Conservation (phyloP, 2,888 invertebrate species). For the Stenotaenia linearis region DNA sequence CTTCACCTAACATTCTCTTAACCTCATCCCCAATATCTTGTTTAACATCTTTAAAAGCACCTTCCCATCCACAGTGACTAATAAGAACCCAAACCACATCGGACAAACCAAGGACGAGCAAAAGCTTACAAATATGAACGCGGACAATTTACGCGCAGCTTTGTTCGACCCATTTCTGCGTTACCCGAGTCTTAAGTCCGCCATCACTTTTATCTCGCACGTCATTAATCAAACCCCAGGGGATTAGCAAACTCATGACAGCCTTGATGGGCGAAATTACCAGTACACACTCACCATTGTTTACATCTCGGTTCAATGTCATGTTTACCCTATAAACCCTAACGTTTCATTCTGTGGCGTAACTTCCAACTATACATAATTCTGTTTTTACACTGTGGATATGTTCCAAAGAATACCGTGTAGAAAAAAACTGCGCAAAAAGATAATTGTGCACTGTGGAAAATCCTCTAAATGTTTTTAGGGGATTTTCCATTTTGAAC, state of each 20-base stretch:
- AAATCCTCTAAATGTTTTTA: too few relatives aligned
- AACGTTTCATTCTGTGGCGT: not conserved
- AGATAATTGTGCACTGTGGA: too few relatives aligned
- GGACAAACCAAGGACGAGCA: not conserved
- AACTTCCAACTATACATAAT: too few relatives aligned
- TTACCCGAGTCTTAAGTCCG: not conserved
- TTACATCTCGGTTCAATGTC: slow-evolving; percentile 2
- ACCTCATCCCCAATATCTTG: too few relatives aligned
- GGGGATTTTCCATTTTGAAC: too few relatives aligned
- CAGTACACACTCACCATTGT: not conserved
- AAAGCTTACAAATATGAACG: not conserved
- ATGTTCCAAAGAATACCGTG: too few relatives aligned
- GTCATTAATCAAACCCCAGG: slow-evolving; percentile 19
- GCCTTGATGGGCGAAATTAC: not conserved
- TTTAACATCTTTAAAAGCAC: too few relatives aligned
- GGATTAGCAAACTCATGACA: not conserved
- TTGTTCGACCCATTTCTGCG: not conserved
- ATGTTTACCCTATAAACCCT: not conserved
- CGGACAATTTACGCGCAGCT: not conserved
- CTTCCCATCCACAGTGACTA: not conserved
- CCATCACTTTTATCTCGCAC: not conserved
- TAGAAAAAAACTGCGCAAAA: too few relatives aligned
- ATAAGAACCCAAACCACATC: not conserved
- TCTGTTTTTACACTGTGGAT: too few relatives aligned
- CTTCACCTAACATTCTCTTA: too few relatives aligned